Conservation (phyloP, 2,888 invertebrate genomes). For the Catocala nupta region DNA sequence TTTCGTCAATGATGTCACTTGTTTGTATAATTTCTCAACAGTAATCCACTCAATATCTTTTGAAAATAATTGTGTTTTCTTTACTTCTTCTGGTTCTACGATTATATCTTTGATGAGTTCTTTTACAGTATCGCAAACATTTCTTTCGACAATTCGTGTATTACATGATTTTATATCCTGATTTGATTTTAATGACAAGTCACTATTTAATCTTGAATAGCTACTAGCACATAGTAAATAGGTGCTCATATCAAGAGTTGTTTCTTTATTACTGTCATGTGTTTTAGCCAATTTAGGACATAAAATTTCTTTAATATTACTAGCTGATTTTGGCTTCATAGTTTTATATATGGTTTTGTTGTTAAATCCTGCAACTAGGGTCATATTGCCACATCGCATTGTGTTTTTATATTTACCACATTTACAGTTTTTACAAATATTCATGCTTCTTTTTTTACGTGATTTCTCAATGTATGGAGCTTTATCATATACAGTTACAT, state of each 20-base stretch:
- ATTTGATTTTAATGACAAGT: slow-evolving; percentile 1
- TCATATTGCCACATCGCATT: too few relatives aligned
- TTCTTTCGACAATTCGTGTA: background rate
- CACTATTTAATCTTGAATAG: slow-evolving; percentile 8
- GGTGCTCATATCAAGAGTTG: too few relatives aligned
- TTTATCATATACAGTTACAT: background rate
- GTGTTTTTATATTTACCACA: too few relatives aligned
- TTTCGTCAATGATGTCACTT: slow-evolving; percentile 38
- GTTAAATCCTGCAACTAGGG: too few relatives aligned
- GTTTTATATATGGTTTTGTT: slow-evolving; percentile 19
- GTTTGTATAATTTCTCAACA: slow-evolving; percentile 45
- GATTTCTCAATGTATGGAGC: background rate
- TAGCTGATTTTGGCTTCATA: background rate
- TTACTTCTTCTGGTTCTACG: slow-evolving; percentile 6
- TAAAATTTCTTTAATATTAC: slow-evolving; percentile 22
- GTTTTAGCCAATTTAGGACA: slow-evolving; percentile 33
- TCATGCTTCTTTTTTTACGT: too few relatives aligned
- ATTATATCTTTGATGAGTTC: slow-evolving; percentile 49
- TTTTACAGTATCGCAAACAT: slow-evolving; percentile 43
- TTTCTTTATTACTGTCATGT: slow-evolving; percentile 15
- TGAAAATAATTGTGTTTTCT: background rate
- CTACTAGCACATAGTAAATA: slow-evolving; percentile 1
- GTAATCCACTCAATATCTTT: slow-evolving; percentile 47
- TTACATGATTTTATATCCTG: background rate
- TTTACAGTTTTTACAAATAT: too few relatives aligned